Percentiles rank a stretch among this genome's conserved stretches.
These are phyloP conservation scores for Murina feae DNA, from an alignment of 2,113 vertebrate genomes.

Conservation along the genomic window DNA sequence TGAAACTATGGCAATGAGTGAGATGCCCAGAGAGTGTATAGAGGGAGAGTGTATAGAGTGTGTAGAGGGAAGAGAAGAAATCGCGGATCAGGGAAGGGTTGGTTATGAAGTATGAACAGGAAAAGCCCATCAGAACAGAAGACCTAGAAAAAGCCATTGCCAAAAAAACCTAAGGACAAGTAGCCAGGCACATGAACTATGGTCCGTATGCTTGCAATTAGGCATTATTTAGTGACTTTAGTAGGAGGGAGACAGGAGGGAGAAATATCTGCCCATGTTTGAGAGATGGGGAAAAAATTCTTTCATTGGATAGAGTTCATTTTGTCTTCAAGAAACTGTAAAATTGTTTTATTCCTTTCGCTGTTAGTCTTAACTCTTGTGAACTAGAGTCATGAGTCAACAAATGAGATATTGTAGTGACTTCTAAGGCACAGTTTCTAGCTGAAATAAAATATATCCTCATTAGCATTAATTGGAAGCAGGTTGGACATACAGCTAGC, in stretches of 20 bases:
- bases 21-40: background rate
- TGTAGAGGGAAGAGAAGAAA: background rate
- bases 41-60: background rate
- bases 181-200: background rate
- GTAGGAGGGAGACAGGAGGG: background rate
- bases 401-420: background rate
- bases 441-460: background rate
- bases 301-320: background rate
- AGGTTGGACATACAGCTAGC: background rate
- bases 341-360: background rate
- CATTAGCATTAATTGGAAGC: background rate
- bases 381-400: background rate
- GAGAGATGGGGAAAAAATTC: background rate
- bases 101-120: background rate
- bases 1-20: background rate
- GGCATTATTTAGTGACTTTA: background rate
- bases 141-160: background rate
- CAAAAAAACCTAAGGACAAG: background rate
- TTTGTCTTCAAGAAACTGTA: background rate
- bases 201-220: background rate
- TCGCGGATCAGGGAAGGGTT: fast-evolving
- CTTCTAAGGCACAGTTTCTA: background rate
- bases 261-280: background rate
- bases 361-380: background rate
- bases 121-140: background rate